A percentile compares a stretch with the other conserved stretches of the same genome.
Evolutionary conservation across 1,140 invertebrate species (phyloP).

Genomic region (Aethina tumida): DNA sequence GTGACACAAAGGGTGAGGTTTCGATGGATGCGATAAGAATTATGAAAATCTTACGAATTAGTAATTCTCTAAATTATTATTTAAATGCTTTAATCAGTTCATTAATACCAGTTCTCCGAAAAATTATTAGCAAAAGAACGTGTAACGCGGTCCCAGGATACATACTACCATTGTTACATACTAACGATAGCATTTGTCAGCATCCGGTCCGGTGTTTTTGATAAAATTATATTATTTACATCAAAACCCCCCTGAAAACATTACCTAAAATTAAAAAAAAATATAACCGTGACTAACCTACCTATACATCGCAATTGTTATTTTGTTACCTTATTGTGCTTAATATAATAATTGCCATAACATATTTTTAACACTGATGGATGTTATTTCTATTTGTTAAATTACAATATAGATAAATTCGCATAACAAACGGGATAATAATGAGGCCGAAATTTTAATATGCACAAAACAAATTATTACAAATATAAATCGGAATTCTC

Average conservation of each 20-base stretch:
- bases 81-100: not conserved
- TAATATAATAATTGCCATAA: constrained; percentile 26
- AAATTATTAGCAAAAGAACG: no score
- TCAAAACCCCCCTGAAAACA: constrained; percentile 11
- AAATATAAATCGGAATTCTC: no score
- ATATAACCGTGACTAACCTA: constrained; percentile 16
- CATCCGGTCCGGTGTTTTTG: no score
- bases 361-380: constrained; percentile 24
- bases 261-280: constrained; percentile 6
- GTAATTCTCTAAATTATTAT: not conserved
- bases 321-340: constrained; percentile 26
- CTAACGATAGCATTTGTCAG: not conserved
- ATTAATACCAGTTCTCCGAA: no score
- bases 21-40: constrained; percentile 7
- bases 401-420: constrained; percentile 19
- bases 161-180: not conserved
- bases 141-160: not conserved
- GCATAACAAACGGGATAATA: constrained; percentile 14
- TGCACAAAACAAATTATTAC: not conserved
- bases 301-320: constrained; percentile 17
- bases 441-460: not conserved
- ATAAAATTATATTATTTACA: constrained; percentile 11
- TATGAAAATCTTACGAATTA: constrained; percentile 1
- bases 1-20: constrained; percentile 16
- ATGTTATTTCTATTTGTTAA: constrained; percentile 16